phyloP scores from a whole-genome alignment of 2,113 vertebrate species.

The Caranx ignobilis region DNA sequence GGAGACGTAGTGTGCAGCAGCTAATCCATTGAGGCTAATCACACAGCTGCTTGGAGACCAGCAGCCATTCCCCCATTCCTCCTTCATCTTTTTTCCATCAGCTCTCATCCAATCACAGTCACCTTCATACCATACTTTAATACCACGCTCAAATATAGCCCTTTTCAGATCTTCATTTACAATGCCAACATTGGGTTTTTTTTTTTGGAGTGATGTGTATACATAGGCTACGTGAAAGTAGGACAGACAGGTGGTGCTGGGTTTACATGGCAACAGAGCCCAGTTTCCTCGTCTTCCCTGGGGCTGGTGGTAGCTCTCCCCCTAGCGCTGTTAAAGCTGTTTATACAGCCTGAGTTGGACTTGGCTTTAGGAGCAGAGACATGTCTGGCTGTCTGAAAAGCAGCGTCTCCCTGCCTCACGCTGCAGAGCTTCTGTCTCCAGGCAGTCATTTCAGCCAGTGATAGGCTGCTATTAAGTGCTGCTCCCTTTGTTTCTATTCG shows the following conservation, averaged over 20 bases:
- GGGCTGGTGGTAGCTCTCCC: slow-evolving; percentile 4
- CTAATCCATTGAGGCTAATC: slow-evolving; percentile 60
- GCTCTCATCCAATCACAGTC: slow-evolving; percentile 1
- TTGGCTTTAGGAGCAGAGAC: slow-evolving; percentile 46
- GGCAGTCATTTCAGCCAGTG: slow-evolving; percentile 62
- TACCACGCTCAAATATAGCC: neutral
- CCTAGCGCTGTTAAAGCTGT: slow-evolving; percentile 40
- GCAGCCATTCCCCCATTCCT: slow-evolving; percentile 6
- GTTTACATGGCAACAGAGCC: slow-evolving; percentile 14
- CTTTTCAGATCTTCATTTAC: neutral
- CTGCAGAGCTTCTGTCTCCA: slow-evolving; percentile 72
- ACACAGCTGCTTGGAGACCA: slow-evolving; percentile 55
- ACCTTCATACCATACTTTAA: neutral
- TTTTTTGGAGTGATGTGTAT: no score
- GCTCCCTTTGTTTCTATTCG: slow-evolving; percentile 69
- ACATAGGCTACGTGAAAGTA: neutral
- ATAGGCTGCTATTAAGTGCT: slow-evolving; percentile 57
- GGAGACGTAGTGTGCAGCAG: slow-evolving; percentile 6
- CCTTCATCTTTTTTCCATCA: neutral
- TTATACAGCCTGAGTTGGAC: slow-evolving; percentile 19
- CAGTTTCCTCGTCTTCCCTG: neutral
- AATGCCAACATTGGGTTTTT: no score
- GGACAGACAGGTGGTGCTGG: slow-evolving; percentile 9
- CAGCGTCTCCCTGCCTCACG: slow-evolving; percentile 41
- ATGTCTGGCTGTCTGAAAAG: slow-evolving; percentile 50